Evolutionary conservation across 2,113 vertebrate genomes (phyloP).

Genomic region (Sapayoa aenigma): DNA sequence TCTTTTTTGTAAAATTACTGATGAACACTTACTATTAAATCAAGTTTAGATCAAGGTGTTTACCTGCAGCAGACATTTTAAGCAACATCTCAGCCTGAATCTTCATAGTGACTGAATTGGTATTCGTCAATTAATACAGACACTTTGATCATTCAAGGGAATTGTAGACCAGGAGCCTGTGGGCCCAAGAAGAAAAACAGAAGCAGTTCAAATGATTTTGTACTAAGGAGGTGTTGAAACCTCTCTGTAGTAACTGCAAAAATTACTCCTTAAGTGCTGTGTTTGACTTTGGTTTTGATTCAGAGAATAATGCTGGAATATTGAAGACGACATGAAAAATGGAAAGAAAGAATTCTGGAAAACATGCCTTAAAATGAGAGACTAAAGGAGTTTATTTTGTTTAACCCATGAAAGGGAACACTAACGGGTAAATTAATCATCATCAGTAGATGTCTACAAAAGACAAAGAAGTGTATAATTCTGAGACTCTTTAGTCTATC

Average conservation of each 20-base stretch:
- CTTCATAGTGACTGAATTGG: neutral
- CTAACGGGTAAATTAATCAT: neutral
- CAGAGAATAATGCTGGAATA: neutral
- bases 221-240: neutral
- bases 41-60: neutral
- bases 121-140: neutral
- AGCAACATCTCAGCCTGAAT: neutral
- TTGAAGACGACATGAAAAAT: neutral
- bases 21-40: neutral
- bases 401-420: neutral
- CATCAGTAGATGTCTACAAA: neutral
- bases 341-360: neutral
- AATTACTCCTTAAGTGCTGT: neutral
- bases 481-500: neutral
- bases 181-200: neutral
- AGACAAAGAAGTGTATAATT: neutral
- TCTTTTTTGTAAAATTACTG: neutral
- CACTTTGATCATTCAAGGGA: neutral
- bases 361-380: neutral
- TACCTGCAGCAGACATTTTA: neutral
- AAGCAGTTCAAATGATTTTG: neutral
- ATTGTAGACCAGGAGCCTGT: neutral
- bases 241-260: neutral
- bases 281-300: neutral
- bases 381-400: neutral